Evolutionary conservation across 2,888 invertebrate genomes (phyloP).

Genomic region (Frankliniella intonsa): DNA sequence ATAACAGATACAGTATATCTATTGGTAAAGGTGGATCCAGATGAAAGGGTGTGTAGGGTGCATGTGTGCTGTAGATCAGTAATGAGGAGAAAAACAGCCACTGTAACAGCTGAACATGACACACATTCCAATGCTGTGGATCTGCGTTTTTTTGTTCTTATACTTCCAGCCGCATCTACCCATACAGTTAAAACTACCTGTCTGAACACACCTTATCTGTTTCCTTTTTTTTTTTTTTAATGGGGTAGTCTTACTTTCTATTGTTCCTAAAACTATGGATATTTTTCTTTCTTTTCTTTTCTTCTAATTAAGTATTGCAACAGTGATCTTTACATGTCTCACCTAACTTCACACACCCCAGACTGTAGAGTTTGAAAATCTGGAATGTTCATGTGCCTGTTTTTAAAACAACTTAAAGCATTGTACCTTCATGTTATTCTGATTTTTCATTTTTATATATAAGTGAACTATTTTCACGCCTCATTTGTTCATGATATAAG

Average conservation of each 20-base stretch:
- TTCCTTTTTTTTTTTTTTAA: background rate
- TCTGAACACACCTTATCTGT: too few species aligned
- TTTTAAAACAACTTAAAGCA: background rate
- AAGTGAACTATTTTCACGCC: background rate
- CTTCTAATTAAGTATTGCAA: background rate
- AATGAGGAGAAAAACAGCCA: too few species aligned
- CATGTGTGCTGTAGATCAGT: too few species aligned
- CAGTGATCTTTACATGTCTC: background rate
- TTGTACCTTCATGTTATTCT: background rate
- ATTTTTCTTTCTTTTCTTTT: background rate
- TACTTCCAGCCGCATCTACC: too few species aligned
- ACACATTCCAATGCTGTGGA: too few species aligned
- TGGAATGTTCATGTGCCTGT: slow-evolving; percentile 15
- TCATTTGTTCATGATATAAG: background rate
- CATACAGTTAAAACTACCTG: too few species aligned
- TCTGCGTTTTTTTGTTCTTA: too few species aligned
- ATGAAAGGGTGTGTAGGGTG: too few species aligned
- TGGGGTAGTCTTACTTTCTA: background rate
- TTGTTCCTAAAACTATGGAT: too few species aligned
- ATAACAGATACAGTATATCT: too few species aligned
- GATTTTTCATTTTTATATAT: slow-evolving; percentile 24
- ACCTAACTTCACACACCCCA: background rate
- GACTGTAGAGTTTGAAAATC: slow-evolving; percentile 6
- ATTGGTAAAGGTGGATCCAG: too few species aligned
- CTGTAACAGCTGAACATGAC: too few species aligned